Conservation (phyloP, 2,888 invertebrate species). For the Acheta domesticus region DNA sequence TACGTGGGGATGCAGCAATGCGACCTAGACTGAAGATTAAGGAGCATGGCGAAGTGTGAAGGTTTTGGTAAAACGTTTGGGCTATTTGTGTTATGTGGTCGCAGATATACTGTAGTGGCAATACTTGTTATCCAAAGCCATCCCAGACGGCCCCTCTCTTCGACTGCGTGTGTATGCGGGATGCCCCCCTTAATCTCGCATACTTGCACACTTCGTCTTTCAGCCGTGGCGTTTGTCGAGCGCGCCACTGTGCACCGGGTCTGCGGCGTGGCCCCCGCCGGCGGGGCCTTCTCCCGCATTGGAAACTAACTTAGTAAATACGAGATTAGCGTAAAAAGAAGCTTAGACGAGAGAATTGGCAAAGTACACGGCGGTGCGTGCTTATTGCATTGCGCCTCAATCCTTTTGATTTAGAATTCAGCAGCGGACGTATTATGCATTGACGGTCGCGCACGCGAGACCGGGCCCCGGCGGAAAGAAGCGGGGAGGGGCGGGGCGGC, state of each 20-base stretch:
- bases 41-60: no score
- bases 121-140: no score
- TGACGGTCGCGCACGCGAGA: slow-evolving; percentile 31
- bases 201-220: no score
- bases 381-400: slow-evolving; percentile 38
- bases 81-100: no score
- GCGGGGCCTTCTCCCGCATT: slow-evolving; percentile 30
- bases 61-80: no score
- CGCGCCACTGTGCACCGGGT: neutral
- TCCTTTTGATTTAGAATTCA: slow-evolving; percentile 39
- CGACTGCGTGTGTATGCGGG: no score
- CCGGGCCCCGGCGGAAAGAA: slow-evolving; percentile 20
- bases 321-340: slow-evolving; percentile 36
- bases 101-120: no score
- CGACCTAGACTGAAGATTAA: no score
- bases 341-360: slow-evolving; percentile 37
- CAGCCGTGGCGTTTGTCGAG: neutral
- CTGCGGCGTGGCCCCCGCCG: neutral
- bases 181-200: no score
- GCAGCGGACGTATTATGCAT: slow-evolving; percentile 37
- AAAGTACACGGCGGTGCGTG: slow-evolving; percentile 37
- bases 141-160: no score
- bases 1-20: no score
- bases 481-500: slow-evolving; percentile 4
- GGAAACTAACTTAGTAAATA: slow-evolving; percentile 37